phyloP scores from a whole-genome alignment of 2,113 vertebrate species.

The Cyprinodon variegatus region DNA sequence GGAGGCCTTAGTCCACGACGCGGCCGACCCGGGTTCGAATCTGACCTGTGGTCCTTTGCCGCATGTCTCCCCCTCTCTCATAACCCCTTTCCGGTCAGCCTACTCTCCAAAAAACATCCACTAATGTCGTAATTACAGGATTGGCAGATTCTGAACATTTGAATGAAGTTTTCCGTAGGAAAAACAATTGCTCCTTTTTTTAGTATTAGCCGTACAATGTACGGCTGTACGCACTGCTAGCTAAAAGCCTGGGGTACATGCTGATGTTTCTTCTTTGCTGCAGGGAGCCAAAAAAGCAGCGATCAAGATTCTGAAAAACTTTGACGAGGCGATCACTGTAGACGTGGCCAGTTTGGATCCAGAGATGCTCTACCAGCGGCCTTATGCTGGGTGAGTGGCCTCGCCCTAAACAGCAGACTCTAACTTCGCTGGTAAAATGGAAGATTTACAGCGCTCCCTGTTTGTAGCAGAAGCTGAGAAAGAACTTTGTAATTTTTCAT shows the following conservation, averaged over 20 bases:
- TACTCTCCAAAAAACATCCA: too few species aligned
- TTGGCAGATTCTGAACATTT: too few species aligned
- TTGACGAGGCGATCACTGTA: conserved; percentile 98
- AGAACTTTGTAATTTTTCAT: conserved; percentile 13
- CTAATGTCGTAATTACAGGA: too few species aligned
- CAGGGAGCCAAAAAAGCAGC: conserved; percentile 87
- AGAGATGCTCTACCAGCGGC: conserved; percentile 94
- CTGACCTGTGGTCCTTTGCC: too few species aligned
- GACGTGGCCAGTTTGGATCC: conserved; percentile 96
- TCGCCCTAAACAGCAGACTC: background rate
- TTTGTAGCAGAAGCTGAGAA: background rate
- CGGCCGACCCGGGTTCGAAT: too few species aligned
- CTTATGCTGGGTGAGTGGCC: conserved; percentile 93
- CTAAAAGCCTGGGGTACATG: background rate
- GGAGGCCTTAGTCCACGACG: too few species aligned
- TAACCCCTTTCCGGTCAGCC: too few species aligned
- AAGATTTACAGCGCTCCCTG: background rate
- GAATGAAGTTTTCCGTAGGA: too few species aligned
- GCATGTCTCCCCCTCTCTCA: too few species aligned
- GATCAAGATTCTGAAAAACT: conserved; percentile 99
- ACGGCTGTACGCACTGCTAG: too few species aligned
- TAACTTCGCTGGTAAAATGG: background rate
- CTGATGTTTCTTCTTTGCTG: conserved; percentile 31
- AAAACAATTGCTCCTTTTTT: too few species aligned
- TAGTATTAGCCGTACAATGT: too few species aligned